Conservation (phyloP, 2,797 vertebrate species). For the Ceryle rudis region DNA sequence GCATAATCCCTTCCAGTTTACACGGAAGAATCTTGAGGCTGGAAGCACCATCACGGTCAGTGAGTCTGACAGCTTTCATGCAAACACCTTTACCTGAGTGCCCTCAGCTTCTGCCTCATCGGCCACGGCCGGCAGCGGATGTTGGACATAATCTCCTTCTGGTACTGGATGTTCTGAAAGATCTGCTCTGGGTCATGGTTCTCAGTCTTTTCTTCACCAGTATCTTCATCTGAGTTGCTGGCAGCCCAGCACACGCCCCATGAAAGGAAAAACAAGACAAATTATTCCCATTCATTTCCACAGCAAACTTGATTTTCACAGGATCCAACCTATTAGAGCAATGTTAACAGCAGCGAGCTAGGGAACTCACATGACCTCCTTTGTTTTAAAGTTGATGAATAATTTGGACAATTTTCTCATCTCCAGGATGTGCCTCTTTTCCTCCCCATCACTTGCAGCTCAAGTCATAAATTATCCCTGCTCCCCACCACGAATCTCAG, state of each 20-base stretch:
- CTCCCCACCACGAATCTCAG: background rate
- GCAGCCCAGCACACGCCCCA: background rate
- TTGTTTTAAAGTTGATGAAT: background rate
- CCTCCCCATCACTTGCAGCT: background rate
- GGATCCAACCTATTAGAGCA: slow-evolving; percentile 56
- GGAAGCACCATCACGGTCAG: background rate
- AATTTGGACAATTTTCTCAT: background rate
- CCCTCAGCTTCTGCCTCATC: slow-evolving; percentile 93
- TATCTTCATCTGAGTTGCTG: slow-evolving; percentile 88
- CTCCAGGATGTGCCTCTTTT: background rate
- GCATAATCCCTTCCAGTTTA: background rate
- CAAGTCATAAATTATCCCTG: background rate
- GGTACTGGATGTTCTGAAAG: slow-evolving; percentile 97
- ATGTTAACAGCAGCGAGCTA: slow-evolving; percentile 49
- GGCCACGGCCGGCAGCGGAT: slow-evolving; percentile 93
- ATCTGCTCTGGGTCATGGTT: slow-evolving; percentile 93
- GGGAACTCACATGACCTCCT: background rate
- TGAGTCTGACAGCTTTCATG: background rate
- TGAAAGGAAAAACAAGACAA: background rate
- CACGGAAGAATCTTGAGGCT: background rate
- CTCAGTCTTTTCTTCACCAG: slow-evolving; percentile 84
- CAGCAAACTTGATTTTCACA: background rate
- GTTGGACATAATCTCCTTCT: slow-evolving; percentile 95
- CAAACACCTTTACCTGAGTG: slow-evolving; percentile 83
- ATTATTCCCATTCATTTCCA: background rate